Base-by-base conservation (phyloP, 2,797 vertebrate genomes). In the Trachops cirrhosus region DNA sequence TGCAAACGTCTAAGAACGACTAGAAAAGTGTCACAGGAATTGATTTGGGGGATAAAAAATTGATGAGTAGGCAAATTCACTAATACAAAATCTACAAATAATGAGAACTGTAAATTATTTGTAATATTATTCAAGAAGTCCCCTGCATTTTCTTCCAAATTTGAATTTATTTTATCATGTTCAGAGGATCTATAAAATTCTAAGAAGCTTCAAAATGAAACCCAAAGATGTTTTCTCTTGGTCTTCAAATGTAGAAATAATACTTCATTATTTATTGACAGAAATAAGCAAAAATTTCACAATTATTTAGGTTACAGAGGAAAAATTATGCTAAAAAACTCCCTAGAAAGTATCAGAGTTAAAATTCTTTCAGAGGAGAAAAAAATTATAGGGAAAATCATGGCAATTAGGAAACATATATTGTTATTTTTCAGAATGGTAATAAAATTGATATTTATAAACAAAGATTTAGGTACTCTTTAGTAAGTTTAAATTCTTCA, bases 191-290 rank as follows among this genome's bases (percentile, higher is more conserved):
- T 62, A 78, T 62, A 41, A 79, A 85, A 71, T 62, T 71, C 54
- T 71, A 90, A 89, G 70, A 29, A 78, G 29, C 29, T 71, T 91
- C 32, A 57, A 73, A 86, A 74, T 87, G 37, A 82, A 91, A 91
- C n/a, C n/a, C 67, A 86, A 91, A 91, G n/a, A n/a, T 57, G 87
- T 48, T 82, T 75, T 89, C 50, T 94, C 50, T 59, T 59, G 48
- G 50, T 78, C 15, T 89, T 77, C 46, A 71, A 71, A 89, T 59
- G 41, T 10, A 71, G 46, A 74, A 86, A 86, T 10, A 73, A 39
- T 52, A 73, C 21, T 74, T 71, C 44, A 64, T 37, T 91, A 70
- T 64, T 74, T 82, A 68, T n/a, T 73, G 67, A 91, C 5, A 29
- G 22, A 79, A 79, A 64, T 71, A 79, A 84, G 29, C 59, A 52